Evolutionary conservation across 2,113 vertebrate species (phyloP).

Genomic region (Bolborhynchus lineola): DNA sequence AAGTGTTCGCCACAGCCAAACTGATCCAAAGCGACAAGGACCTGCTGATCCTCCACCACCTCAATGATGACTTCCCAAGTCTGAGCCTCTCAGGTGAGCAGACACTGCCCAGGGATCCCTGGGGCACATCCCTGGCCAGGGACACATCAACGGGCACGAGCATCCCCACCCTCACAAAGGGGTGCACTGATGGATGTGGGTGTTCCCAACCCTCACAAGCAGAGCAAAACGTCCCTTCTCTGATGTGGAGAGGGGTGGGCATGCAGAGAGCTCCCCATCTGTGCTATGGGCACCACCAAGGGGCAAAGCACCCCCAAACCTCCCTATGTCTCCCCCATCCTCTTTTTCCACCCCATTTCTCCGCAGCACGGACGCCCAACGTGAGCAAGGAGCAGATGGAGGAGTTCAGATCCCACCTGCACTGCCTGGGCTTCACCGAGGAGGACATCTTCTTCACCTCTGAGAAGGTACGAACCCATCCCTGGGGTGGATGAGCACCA

Average conservation of each 20-base stretch:
- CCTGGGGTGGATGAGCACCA: rapidly evolving
- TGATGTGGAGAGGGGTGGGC: rapidly evolving
- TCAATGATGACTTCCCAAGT: rapidly evolving
- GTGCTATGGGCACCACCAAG: background rate
- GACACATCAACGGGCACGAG: rapidly evolving
- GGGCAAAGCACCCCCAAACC: background rate
- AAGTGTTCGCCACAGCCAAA: rapidly evolving
- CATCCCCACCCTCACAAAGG: background rate
- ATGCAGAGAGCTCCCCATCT: background rate
- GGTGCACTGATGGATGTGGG: background rate
- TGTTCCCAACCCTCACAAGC: background rate
- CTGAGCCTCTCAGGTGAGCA: constrained; percentile 28
- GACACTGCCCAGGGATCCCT: rapidly evolving
- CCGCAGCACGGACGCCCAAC: background rate
- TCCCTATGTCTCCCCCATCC: rapidly evolving
- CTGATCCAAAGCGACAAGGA: background rate
- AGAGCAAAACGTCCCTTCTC: background rate
- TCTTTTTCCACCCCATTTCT: rapidly evolving
- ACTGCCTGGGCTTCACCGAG: background rate
- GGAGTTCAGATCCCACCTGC: background rate
- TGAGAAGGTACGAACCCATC: background rate
- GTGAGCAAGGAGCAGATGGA: constrained; percentile 40
- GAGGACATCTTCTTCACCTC: background rate
- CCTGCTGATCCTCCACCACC: background rate
- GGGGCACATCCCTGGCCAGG: too few species aligned